A percentile compares a stretch with the other conserved stretches of the same genome.
phyloP scores from a whole-genome alignment of 2,113 vertebrate species.

The Corydoras sp. region DNA sequence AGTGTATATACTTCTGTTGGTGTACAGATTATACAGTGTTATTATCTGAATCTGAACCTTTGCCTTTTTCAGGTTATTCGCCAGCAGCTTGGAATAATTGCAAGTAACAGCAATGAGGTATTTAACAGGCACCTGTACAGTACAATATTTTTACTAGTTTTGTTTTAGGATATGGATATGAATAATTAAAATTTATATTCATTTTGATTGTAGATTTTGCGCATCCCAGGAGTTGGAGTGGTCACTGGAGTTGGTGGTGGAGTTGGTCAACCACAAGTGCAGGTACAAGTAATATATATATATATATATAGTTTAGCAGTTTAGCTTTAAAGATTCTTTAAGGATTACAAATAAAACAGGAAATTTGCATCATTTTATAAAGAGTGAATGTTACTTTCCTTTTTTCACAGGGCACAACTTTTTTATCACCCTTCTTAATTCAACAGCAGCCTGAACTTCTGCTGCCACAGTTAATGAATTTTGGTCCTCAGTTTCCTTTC shows the following conservation, averaged over 20 bases:
- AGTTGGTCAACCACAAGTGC: constrained; percentile 1
- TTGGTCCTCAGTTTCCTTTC: constrained; percentile 61
- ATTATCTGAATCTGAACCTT: neutral
- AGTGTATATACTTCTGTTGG: neutral
- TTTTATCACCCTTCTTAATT: constrained; percentile 58
- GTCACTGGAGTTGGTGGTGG: neutral
- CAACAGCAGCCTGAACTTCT: constrained; percentile 61
- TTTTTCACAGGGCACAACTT: constrained; percentile 46
- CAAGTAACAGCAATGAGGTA: constrained; percentile 71
- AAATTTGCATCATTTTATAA: neutral
- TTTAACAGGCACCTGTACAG: neutral
- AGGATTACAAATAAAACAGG: too few species aligned
- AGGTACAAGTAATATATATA: neutral
- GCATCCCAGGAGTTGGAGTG: constrained; percentile 57
- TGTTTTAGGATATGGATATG: neutral
- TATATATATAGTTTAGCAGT: too few species aligned
- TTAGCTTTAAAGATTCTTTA: too few species aligned
- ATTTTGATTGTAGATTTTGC: constrained; percentile 50
- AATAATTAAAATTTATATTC: neutral
- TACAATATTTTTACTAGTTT: too few species aligned
- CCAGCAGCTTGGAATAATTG: constrained; percentile 64
- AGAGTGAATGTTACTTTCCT: neutral
- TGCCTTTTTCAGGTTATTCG: constrained; percentile 40
- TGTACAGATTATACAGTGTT: too few species aligned
- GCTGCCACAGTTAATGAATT: constrained; percentile 59